Evolutionary conservation across 1,140 invertebrate genomes (phyloP).

Genomic region (Rhagoletis zephyria): DNA sequence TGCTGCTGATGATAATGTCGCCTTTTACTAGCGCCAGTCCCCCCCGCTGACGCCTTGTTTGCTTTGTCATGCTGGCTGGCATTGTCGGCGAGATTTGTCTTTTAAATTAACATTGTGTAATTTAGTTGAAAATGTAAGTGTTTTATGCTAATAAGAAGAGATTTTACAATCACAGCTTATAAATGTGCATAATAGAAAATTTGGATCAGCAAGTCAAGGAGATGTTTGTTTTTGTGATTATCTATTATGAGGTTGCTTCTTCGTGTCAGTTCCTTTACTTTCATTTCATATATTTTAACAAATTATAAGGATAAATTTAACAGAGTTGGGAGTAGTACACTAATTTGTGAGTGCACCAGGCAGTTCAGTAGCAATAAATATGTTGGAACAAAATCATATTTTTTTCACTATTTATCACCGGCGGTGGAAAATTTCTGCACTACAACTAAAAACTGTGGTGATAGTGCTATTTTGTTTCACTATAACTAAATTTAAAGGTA

Average conservation of each 20-base stretch:
- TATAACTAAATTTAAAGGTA: too few relatives aligned
- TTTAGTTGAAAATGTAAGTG: constrained; percentile 52
- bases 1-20: neutral
- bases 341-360: too few relatives aligned
- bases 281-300: neutral
- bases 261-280: constrained; percentile 4
- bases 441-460: too few relatives aligned
- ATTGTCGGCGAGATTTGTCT: constrained; percentile 6
- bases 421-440: too few relatives aligned
- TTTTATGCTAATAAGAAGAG: constrained; percentile 48
- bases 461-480: too few relatives aligned
- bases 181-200: constrained; percentile 14
- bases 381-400: too few relatives aligned
- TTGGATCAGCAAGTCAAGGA: constrained; percentile 44
- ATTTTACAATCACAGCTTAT: constrained; percentile 9
- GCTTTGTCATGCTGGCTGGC: neutral
- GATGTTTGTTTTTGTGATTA: neutral
- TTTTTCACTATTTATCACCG: too few relatives aligned
- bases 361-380: too few relatives aligned
- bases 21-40: neutral
- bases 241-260: constrained; percentile 1
- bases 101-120: constrained; percentile 48
- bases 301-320: constrained; percentile 15
- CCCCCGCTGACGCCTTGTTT: neutral
- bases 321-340: too few relatives aligned